Evolutionary conservation across 2,113 vertebrate genomes (phyloP).

Genomic region (Meles meles): DNA sequence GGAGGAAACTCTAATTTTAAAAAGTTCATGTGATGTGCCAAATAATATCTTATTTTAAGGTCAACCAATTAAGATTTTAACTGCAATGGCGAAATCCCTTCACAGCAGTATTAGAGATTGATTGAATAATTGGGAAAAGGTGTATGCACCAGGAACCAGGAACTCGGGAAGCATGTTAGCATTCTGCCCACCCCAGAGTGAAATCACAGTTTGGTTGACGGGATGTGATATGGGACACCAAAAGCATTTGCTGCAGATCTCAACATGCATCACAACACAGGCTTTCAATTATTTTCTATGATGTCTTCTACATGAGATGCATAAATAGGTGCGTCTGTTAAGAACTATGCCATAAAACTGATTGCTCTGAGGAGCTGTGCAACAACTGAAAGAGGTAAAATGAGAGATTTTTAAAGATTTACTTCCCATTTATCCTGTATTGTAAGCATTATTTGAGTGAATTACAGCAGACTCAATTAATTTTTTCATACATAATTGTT

Average conservation of each 20-base stretch:
- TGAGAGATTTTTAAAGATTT: conserved; percentile 51
- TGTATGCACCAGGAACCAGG: fast-evolving
- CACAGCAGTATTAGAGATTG: neutral
- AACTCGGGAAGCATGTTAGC: neutral
- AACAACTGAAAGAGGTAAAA: conserved; percentile 39
- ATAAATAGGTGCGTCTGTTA: conserved; percentile 20
- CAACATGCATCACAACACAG: neutral
- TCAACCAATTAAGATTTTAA: neutral
- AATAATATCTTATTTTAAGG: neutral
- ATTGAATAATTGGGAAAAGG: neutral
- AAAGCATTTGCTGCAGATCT: neutral
- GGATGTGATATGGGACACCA: neutral
- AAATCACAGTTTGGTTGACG: neutral
- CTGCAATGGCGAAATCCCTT: neutral
- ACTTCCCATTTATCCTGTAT: conserved; percentile 45
- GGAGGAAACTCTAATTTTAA: neutral
- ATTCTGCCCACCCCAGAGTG: neutral
- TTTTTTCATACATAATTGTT: conserved; percentile 67
- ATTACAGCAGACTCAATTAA: conserved; percentile 69
- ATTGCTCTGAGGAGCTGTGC: neutral
- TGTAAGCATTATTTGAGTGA: conserved; percentile 64
- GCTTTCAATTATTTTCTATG: conserved; percentile 42
- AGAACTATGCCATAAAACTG: conserved; percentile 18
- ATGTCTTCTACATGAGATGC: neutral
- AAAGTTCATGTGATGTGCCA: neutral